Conservation (phyloP, 2,797 vertebrate genomes). For the Ceyx erithaca region DNA sequence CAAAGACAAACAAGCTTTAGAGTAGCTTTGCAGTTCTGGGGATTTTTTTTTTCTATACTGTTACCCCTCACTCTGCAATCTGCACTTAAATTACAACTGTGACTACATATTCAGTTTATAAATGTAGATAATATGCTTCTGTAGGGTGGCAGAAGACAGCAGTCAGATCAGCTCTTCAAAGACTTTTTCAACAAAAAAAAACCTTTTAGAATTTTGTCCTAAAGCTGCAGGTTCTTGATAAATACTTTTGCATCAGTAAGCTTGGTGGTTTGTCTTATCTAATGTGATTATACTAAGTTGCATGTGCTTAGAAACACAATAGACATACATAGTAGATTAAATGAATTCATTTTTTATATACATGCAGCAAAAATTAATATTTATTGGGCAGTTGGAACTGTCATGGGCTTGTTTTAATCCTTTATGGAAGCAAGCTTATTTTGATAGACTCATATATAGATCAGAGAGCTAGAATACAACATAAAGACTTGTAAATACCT, state of each 20-base stretch:
- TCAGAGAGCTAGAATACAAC: neutral
- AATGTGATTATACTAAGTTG: neutral
- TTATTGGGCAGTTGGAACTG: neutral
- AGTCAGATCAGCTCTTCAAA: neutral
- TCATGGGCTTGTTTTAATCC: neutral
- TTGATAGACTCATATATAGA: neutral
- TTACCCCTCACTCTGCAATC: neutral
- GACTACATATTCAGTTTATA: neutral
- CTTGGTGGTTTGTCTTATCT: neutral
- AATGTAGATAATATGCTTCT: neutral
- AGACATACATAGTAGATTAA: neutral
- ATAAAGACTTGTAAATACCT: neutral
- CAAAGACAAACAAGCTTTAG: neutral
- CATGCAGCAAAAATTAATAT: neutral
- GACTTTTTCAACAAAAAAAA: neutral
- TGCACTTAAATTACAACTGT: neutral
- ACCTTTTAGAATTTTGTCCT: neutral
- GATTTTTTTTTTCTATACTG: neutral
- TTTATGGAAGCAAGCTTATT: neutral
- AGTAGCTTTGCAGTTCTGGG: neutral
- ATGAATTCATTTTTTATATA: neutral
- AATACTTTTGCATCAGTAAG: neutral
- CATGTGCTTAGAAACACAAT: neutral
- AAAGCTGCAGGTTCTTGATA: neutral
- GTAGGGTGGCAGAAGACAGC: neutral